Conservation (phyloP, 1,140 invertebrate genomes). For the Ceratina japonica region DNA sequence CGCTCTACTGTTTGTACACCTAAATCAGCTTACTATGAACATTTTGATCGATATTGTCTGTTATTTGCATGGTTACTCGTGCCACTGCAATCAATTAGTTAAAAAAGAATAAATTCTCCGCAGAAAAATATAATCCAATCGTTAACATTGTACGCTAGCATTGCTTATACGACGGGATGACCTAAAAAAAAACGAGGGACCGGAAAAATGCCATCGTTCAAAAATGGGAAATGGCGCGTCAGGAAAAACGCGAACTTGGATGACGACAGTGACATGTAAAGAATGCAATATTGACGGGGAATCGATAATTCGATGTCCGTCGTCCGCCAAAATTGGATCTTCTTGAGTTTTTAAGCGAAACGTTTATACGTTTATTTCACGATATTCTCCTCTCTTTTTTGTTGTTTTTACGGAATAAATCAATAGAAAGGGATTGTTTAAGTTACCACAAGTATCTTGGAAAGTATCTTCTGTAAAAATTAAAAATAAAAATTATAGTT, state of each 20-base stretch:
- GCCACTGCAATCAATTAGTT: too few relatives aligned
- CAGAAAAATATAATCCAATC: too few relatives aligned
- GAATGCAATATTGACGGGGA: slow-evolving; percentile 17
- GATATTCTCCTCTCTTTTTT: not conserved
- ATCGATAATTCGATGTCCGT: slow-evolving; percentile 11
- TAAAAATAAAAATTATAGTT: too few relatives aligned
- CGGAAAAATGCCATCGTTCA: not conserved
- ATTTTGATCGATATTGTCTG: too few relatives aligned
- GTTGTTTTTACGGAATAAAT: not conserved
- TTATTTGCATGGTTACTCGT: too few relatives aligned
- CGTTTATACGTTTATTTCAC: not conserved
- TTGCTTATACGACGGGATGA: not conserved
- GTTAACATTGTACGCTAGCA: too few relatives aligned
- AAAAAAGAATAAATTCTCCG: too few relatives aligned
- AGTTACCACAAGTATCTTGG: too few relatives aligned
- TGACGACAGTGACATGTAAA: not conserved
- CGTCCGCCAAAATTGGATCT: not conserved
- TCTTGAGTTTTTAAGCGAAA: not conserved
- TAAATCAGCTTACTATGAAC: too few relatives aligned
- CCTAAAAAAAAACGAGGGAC: not conserved
- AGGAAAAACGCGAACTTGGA: not conserved
- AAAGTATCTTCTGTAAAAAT: too few relatives aligned
- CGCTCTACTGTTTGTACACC: too few relatives aligned
- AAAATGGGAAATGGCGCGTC: not conserved
- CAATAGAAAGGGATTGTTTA: too few relatives aligned